phyloP scores from a whole-genome alignment of 2,888 invertebrate genomes.

The Seira ritae region DNA sequence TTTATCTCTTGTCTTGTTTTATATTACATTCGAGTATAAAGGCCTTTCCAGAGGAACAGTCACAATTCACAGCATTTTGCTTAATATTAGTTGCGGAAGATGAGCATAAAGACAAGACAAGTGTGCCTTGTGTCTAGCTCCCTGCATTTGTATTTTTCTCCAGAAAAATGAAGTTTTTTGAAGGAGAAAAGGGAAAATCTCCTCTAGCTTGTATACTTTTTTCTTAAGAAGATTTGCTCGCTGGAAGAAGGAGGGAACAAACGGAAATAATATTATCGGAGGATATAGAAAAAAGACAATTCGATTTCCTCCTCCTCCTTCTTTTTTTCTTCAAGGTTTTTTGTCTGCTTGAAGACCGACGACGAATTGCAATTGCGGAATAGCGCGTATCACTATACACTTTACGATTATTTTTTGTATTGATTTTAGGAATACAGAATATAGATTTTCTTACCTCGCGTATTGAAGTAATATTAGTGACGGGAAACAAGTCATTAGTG shows the following conservation, averaged over 20 bases:
- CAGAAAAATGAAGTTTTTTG: not conserved
- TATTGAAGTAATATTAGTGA: conserved; percentile 68
- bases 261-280: conserved; percentile 1
- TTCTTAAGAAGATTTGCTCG: not conserved
- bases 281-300: conserved; percentile 33
- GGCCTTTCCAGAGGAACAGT: not conserved
- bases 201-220: too few relatives aligned
- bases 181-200: conserved; percentile 1
- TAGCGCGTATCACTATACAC: not conserved
- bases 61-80: not conserved
- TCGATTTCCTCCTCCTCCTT: conserved; percentile 35
- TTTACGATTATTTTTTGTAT: not conserved
- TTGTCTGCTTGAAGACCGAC: not conserved
- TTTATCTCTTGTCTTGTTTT: conserved; percentile 42
- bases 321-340: not conserved
- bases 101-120: conserved; percentile 22
- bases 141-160: conserved; percentile 3
- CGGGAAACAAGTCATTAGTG: conserved; percentile 71
- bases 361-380: not conserved
- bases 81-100: not conserved
- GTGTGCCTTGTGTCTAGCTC: not conserved
- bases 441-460: conserved; percentile 68
- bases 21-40: conserved; percentile 12
- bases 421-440: not conserved
- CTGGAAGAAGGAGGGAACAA: conserved; percentile 1